phyloP scores from a whole-genome alignment of 2,888 invertebrate genomes.

The Aphidoletes aphidimyza region DNA sequence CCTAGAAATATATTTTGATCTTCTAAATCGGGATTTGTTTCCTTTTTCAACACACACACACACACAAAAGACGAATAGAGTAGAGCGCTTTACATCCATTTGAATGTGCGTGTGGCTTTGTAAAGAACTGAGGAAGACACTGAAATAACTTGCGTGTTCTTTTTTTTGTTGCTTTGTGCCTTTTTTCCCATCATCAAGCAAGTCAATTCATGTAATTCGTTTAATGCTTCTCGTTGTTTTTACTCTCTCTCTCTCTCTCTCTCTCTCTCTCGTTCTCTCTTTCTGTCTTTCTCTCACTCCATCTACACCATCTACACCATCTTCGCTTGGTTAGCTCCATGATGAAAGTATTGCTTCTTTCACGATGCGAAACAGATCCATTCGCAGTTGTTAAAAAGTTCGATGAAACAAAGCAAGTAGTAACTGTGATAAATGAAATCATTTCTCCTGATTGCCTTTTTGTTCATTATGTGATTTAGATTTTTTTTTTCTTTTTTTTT shows the following conservation, averaged over 20 bases:
- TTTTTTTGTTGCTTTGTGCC: not conserved
- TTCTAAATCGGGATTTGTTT: not conserved
- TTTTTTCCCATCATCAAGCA: not conserved
- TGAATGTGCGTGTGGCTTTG: constrained; percentile 5
- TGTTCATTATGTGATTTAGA: constrained; percentile 18
- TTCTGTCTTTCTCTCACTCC: not conserved
- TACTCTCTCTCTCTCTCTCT: not conserved
- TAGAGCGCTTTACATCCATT: no score
- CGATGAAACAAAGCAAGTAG: not conserved
- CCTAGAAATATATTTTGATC: not conserved
- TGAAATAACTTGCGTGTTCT: not conserved
- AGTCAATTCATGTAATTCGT: not conserved
- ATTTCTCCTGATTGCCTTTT: constrained; percentile 36
- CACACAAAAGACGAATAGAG: no score
- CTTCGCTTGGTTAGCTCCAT: not conserved
- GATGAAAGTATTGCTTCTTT: not conserved
- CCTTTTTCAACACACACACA: not conserved
- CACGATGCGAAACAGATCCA: not conserved
- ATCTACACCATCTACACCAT: not conserved
- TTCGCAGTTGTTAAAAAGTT: constrained; percentile 25
- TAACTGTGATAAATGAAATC: constrained; percentile 31
- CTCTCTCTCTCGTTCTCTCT: not conserved
- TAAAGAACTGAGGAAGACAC: not conserved
- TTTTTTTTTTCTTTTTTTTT: no score
- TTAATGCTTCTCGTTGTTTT: not conserved